These are phyloP conservation scores for Microtus californicus DNA, from an alignment of 2,797 vertebrate genomes.

Conservation along the genomic window DNA sequence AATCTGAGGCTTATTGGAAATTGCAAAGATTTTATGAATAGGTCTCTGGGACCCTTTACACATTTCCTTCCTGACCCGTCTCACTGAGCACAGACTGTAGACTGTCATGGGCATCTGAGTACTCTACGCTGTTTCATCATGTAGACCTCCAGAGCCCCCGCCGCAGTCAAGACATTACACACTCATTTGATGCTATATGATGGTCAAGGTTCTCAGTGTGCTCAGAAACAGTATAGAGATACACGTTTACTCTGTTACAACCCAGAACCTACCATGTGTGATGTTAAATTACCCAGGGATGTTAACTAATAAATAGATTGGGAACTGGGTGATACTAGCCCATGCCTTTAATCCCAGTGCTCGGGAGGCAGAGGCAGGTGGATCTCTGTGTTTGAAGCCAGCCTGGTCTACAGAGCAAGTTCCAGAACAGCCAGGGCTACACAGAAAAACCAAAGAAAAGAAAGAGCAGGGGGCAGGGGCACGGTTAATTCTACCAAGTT, in stretches of 20 bases:
- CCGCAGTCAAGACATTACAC: not conserved
- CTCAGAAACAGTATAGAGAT: slow-evolving; percentile 43
- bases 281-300: slow-evolving; percentile 11
- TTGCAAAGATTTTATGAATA: not conserved
- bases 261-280: not conserved
- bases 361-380: not conserved
- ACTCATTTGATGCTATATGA: not conserved
- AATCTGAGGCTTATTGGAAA: not conserved
- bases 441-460: not conserved
- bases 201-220: not conserved
- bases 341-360: not conserved
- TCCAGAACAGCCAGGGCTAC: not conserved
- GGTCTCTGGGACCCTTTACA: not conserved
- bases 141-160: not conserved
- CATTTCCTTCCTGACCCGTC: not conserved
- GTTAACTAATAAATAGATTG: not conserved
- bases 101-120: not conserved
- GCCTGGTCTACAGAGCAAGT: not conserved
- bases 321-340: not conserved
- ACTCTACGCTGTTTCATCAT: not conserved
- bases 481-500: not conserved
- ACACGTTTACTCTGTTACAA: not conserved
- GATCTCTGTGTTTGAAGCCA: not conserved
- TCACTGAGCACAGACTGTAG: not conserved
- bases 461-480: not conserved